Percentiles rank a stretch among this genome's conserved stretches.
These are phyloP conservation scores for Hycleus cichorii DNA, from an alignment of 1,140 invertebrate species.

Conservation along the genomic window DNA sequence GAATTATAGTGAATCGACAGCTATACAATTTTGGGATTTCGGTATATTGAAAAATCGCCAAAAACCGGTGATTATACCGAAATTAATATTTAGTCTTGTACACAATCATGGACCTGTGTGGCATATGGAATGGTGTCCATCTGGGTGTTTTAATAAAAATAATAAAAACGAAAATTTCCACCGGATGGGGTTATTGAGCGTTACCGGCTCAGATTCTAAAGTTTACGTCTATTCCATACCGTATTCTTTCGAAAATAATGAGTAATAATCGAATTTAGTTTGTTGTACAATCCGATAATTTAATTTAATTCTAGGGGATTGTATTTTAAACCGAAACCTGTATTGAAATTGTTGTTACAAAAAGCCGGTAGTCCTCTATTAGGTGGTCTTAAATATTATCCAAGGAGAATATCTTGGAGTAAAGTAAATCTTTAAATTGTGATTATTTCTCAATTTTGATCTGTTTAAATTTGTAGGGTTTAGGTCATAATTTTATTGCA, in stretches of 20 bases:
- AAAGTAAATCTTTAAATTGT: constrained; percentile 28
- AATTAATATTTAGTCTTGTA: constrained; percentile 49
- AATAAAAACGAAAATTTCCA: constrained; percentile 29
- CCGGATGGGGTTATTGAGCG: constrained; percentile 61
- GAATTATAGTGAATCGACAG: constrained; percentile 40
- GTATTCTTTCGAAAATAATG: constrained; percentile 19
- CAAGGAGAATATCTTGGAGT: constrained; percentile 37
- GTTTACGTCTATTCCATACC: constrained; percentile 56
- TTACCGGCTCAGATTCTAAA: constrained; percentile 55
- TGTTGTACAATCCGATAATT: not conserved
- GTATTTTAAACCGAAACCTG: constrained; percentile 34
- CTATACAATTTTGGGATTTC: constrained; percentile 56
- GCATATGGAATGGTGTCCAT: constrained; percentile 69
- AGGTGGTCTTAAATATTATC: constrained; percentile 21
- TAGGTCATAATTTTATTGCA: constrained; percentile 29
- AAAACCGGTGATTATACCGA: constrained; percentile 24
- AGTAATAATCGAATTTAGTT: constrained; percentile 5
- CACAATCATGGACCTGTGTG: constrained; percentile 61
- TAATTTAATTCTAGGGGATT: constrained; percentile 21
- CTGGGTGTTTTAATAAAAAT: constrained; percentile 47
- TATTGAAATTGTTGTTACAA: constrained; percentile 29
- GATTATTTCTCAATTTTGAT: not conserved
- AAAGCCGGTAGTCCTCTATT: constrained; percentile 8
- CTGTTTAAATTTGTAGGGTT: constrained; percentile 22
- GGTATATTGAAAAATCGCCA: constrained; percentile 41